Conservation (phyloP, 1,140 invertebrate species). For the Drosophila sucinea region DNA sequence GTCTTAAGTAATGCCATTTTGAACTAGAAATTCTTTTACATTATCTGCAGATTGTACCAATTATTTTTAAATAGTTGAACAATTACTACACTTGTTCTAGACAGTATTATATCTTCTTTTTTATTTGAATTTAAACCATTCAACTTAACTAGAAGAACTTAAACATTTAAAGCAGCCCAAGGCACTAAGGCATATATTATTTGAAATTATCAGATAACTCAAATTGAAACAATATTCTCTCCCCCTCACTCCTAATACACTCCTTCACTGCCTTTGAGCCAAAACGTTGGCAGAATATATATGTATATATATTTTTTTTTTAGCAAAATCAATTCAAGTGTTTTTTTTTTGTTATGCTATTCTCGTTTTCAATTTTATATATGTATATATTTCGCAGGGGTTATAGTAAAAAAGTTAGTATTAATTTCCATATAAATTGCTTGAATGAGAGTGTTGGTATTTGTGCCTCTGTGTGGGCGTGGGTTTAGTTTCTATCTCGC, state of each 20-base stretch:
- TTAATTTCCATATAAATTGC: constrained; percentile 80
- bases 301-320: constrained; percentile 21
- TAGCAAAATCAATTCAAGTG: constrained; percentile 60
- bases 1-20: too few relatives aligned
- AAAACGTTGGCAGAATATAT: constrained; percentile 46
- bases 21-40: too few relatives aligned
- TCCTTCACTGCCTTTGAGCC: constrained; percentile 33
- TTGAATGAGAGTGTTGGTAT: constrained; percentile 47
- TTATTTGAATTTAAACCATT: too few relatives aligned
- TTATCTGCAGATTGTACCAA: too few relatives aligned
- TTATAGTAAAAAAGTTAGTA: constrained; percentile 70
- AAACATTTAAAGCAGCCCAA: too few relatives aligned
- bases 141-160: too few relatives aligned
- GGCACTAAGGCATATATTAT: too few relatives aligned
- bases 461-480: constrained; percentile 30
- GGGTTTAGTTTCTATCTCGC: constrained; percentile 12
- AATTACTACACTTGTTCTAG: too few relatives aligned
- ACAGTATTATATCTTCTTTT: too few relatives aligned
- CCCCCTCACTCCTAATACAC: constrained; percentile 6
- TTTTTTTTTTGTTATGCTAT: constrained; percentile 40
- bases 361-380: constrained; percentile 26
- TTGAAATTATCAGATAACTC: background rate
- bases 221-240: constrained; percentile 10
- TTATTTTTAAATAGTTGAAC: too few relatives aligned
- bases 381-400: constrained; percentile 19